Base-by-base conservation (phyloP, 2,797 vertebrate species). In the Carduelis carduelis region DNA sequence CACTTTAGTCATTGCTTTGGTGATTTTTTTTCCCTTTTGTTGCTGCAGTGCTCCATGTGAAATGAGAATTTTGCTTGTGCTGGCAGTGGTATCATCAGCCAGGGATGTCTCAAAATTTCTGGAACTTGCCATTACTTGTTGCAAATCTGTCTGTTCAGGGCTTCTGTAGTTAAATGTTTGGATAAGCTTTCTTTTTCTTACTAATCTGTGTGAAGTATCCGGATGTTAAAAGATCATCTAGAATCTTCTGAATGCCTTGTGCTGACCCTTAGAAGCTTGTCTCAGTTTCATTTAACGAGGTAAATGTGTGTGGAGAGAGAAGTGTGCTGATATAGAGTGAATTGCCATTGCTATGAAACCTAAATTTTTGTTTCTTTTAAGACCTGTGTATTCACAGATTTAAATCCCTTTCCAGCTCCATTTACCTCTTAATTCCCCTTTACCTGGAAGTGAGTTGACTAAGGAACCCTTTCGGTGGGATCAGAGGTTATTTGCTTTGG, bases 391-490 rank as follows among this genome's bases (percentile, higher is more conserved):
- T 91, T 94, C 50, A 92, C 24, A 86, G 28, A 53, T 72, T 17
- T 57, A 30, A 85, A 81, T 96, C 89, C 11, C 9, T 92, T 76
- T 98, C 70, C 95, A 99, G 99, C 98, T 99, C 70, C 99, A 99
- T 91, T 98, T 99, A 93, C 99, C 99, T 87, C 98, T 99, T 91
- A 99, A 99, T 97, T 99, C 99, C 34, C 99, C 99, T 23, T 98
- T 99, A 79, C 99, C 99, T n/a, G 99, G 99, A 61, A 99, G 99
- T 76, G 99, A 99, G 96, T 97, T 99, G 97, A 99, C 99, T 77
- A 99, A 99, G 97, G 99, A 99, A 90, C 99, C 99, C 18, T 99
- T 99, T 97, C 98, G 99, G 49, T 99, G 99, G 99, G 99, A 99
- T 98, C 99, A 99, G 97, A 98, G 99, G 70, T 98, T 99, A 49